Evolutionary conservation across 2,113 vertebrate genomes (phyloP), one percentile per base, ranked within the genome.

Genomic region (Menura novaehollandiae): DNA sequence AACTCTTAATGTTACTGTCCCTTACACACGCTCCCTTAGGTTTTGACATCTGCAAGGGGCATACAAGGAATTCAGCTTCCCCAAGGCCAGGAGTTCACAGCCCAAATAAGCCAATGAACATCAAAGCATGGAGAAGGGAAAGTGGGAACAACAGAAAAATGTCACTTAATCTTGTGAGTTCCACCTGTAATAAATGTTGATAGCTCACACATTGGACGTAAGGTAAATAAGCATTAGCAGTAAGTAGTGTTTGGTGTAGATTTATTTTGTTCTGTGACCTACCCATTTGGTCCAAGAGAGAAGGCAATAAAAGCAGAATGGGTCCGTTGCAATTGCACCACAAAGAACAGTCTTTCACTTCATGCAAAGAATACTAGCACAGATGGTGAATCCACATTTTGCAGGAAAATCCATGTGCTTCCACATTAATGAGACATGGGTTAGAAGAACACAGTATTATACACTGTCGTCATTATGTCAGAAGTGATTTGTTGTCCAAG

Each of bases 341-440:
- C 75, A 90, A 95, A 92, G 64, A 67, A 51, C 75, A 88, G 59
- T 58, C 76, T 94, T 93, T 94, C 53, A 92, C 19, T 86, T 76
- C 20, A 27, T 67, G 35, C 47, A 81, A 74, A 90, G 76, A 97
- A 90, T 86, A 93, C 79, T 13, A 95, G 93, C 94, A 95, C 95
- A 97, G 96, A 97, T 96, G 96, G 95, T n/a, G 41, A 96, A 94
- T 90, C 75, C 89, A 94, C 75, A 67, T 93, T 96, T 74, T 91
- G 63, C 85, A 71, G 92, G 88, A 91, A 97, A 96, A 96, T 95
- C 96, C 94, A 95, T 84, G 91, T 87, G 93, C 73, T 95, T 78
- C 92, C 85, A 91, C 85, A 80, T 86, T 96, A 97, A 96, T 81
- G 90, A 95, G 85, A 90, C 79, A 84, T 2, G 60, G 63, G 82